A percentile compares a stretch with the other conserved stretches of the same genome.
phyloP scores from a whole-genome alignment of 2,888 invertebrate species.

The Ephialtes manifestator region DNA sequence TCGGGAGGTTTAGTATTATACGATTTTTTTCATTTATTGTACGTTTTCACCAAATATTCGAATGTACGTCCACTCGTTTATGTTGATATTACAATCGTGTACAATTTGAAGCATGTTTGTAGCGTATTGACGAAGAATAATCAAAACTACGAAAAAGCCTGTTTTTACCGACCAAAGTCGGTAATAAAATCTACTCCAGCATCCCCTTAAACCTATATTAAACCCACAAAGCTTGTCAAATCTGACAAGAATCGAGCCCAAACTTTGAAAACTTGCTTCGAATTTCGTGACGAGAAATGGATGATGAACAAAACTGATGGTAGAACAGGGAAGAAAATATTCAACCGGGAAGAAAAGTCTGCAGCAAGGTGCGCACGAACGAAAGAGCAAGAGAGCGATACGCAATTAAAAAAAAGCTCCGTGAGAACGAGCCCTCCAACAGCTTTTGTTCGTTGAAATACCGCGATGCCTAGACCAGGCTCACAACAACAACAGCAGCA shows the following conservation, averaged over 20 bases:
- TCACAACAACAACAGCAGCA: slow-evolving; percentile 34
- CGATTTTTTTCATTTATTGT: too few species aligned
- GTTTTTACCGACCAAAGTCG: too few species aligned
- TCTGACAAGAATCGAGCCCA: not conserved
- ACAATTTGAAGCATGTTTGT: too few species aligned
- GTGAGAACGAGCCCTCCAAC: slow-evolving; percentile 42
- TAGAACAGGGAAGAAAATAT: not conserved
- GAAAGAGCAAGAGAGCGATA: slow-evolving; percentile 49
- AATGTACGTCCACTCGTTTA: too few species aligned
- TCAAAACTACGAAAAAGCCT: too few species aligned
- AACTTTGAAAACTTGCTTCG: not conserved
- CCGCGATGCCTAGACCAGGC: slow-evolving; percentile 53
- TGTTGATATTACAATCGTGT: too few species aligned
- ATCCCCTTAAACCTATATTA: not conserved
- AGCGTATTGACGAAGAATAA: too few species aligned
- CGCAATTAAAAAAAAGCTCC: slow-evolving; percentile 66
- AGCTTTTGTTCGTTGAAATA: slow-evolving; percentile 67
- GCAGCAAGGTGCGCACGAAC: not conserved
- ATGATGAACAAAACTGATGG: not conserved
- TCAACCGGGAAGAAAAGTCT: slow-evolving; percentile 4
- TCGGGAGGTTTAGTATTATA: too few species aligned
- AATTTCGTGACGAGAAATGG: not conserved
- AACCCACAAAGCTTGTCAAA: not conserved
- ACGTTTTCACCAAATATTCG: too few species aligned
- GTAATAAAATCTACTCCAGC: too few species aligned